Evolutionary conservation across 2,113 vertebrate genomes (phyloP).

Genomic region (Cebus imitator): DNA sequence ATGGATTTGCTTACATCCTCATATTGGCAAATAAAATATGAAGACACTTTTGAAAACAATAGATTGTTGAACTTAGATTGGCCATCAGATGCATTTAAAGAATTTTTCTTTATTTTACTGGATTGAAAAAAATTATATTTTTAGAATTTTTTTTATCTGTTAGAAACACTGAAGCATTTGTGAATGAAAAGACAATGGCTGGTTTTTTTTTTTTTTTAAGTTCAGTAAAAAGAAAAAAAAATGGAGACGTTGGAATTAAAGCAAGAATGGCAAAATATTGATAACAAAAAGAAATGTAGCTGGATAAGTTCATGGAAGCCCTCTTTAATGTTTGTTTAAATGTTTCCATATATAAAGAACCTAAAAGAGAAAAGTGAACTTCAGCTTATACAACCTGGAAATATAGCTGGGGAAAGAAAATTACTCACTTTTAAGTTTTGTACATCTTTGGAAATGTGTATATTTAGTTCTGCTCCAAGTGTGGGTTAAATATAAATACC

Average conservation of each 20-base stretch:
- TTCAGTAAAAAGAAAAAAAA: background rate
- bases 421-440: background rate
- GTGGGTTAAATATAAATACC: background rate
- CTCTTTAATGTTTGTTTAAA: background rate
- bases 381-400: background rate
- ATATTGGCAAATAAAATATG: background rate
- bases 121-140: background rate
- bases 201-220: background rate
- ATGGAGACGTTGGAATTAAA: background rate
- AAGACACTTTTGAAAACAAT: background rate
- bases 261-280: background rate
- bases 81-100: background rate
- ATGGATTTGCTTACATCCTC: background rate
- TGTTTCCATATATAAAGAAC: background rate
- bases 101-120: background rate
- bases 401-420: background rate
- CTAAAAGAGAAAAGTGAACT: background rate
- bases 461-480: background rate
- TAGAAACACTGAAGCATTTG: background rate
- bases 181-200: background rate
- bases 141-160: background rate
- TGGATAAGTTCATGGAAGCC: background rate
- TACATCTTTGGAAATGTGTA: background rate
- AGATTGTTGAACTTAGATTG: background rate
- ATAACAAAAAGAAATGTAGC: background rate